Evolutionary conservation across 1,140 invertebrate genomes (phyloP).

Genomic region (Leptoteleia sp.): DNA sequence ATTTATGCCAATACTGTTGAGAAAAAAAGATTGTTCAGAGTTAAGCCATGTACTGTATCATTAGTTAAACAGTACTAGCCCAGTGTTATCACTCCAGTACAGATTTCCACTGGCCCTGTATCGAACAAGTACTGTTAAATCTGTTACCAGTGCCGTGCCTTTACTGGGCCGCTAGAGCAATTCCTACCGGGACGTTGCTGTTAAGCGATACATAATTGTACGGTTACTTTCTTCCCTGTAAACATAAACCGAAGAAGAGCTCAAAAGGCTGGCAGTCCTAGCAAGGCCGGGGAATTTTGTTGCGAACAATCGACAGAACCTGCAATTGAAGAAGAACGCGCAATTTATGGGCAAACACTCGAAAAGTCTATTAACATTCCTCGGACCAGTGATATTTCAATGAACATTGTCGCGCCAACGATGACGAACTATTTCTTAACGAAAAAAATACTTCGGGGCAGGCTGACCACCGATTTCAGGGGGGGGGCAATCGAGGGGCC

Average conservation of each 20-base stretch:
- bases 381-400: conserved; percentile 38
- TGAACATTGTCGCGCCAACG: conserved; percentile 49
- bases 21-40: too few relatives aligned
- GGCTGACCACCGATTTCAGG: conserved; percentile 51
- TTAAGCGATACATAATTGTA: too few relatives aligned
- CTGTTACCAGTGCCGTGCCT: too few relatives aligned
- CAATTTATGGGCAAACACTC: conserved; percentile 23
- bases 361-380: conserved; percentile 54
- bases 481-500: conserved; percentile 42
- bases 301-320: conserved; percentile 12
- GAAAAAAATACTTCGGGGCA: conserved; percentile 41
- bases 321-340: conserved; percentile 34
- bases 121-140: too few relatives aligned
- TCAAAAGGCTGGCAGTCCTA: not conserved
- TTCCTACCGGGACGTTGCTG: too few relatives aligned
- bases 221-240: too few relatives aligned
- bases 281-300: conserved; percentile 13
- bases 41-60: too few relatives aligned
- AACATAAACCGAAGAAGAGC: conserved; percentile 1
- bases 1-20: too few relatives aligned
- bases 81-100: too few relatives aligned
- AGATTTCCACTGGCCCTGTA: too few relatives aligned
- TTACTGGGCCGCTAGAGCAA: too few relatives aligned
- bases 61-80: too few relatives aligned
- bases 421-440: conserved; percentile 37